Conservation (phyloP, 2,797 vertebrate species). For the Labeo calbasu region DNA sequence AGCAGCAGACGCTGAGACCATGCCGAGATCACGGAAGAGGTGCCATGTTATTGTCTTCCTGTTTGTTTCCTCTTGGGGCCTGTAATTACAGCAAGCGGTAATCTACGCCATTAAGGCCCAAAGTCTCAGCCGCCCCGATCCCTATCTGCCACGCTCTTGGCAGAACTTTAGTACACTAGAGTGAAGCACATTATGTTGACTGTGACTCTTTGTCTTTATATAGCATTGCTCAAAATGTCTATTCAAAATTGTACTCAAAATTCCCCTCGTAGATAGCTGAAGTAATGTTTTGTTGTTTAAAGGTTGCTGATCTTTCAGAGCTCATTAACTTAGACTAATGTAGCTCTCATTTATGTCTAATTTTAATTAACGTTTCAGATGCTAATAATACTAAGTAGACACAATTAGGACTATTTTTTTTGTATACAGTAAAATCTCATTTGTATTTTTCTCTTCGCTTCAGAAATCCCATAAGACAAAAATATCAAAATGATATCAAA, state of each 20-base stretch:
- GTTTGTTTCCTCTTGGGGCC: constrained; percentile 60
- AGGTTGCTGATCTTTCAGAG: neutral
- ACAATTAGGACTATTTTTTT: neutral
- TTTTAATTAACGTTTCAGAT: neutral
- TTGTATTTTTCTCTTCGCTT: neutral
- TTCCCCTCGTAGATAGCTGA: neutral
- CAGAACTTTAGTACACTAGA: constrained; percentile 57
- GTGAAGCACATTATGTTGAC: neutral
- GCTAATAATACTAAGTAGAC: neutral
- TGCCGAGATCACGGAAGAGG: constrained; percentile 62
- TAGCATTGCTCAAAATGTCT: neutral
- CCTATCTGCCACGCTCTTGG: constrained; percentile 69
- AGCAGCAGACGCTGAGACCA: constrained; percentile 2
- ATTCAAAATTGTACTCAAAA: neutral
- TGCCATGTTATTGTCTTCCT: constrained; percentile 68
- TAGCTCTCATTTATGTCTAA: neutral
- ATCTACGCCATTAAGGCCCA: constrained; percentile 52
- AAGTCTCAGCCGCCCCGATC: constrained; percentile 69
- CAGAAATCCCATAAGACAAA: neutral
- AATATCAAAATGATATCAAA: neutral
- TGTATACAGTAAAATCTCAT: neutral
- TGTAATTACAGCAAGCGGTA: constrained; percentile 57
- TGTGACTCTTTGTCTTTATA: neutral
- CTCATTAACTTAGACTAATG: neutral
- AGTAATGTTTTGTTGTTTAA: neutral